Percentiles rank a stretch among this genome's conserved stretches.
These are phyloP conservation scores for Chaenogobius annularis DNA, from an alignment of 2,113 vertebrate species.

Conservation along the genomic window DNA sequence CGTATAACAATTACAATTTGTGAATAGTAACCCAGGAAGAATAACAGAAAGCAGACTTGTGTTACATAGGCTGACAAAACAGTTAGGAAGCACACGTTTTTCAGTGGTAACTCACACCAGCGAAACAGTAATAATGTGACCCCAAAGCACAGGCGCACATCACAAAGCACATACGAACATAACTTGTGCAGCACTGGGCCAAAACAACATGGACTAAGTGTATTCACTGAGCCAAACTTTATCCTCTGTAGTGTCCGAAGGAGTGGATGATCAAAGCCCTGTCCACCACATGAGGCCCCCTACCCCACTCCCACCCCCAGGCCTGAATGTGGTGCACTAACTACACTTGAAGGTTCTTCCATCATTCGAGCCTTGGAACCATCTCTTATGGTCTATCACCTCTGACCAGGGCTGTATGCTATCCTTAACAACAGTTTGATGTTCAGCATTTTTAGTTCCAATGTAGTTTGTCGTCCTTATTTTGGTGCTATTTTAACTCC, in stretches of 20 bases:
- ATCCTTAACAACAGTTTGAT: not conserved
- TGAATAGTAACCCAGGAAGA: not conserved
- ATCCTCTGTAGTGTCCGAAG: not conserved
- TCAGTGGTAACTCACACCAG: not conserved
- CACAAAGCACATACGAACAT: not conserved
- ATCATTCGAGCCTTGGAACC: not conserved
- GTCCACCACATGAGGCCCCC: not conserved
- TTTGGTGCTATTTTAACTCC: too few species aligned
- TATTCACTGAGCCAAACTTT: not conserved
- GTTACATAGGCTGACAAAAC: not conserved
- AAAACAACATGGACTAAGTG: not conserved
- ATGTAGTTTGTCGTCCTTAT: too few species aligned
- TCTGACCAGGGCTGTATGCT: not conserved
- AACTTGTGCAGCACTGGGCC: not conserved
- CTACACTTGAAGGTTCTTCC: conserved; percentile 1
- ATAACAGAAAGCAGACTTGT: not conserved
- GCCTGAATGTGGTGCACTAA: not conserved
- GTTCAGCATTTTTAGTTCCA: not conserved
- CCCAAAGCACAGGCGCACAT: not conserved
- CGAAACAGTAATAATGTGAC: not conserved
- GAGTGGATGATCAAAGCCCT: not conserved
- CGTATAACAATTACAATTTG: not conserved
- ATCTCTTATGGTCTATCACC: not conserved
- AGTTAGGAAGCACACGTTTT: not conserved
- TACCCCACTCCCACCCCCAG: not conserved